Base-by-base conservation (phyloP, 1,140 invertebrate species). In the Babylonia areolata region DNA sequence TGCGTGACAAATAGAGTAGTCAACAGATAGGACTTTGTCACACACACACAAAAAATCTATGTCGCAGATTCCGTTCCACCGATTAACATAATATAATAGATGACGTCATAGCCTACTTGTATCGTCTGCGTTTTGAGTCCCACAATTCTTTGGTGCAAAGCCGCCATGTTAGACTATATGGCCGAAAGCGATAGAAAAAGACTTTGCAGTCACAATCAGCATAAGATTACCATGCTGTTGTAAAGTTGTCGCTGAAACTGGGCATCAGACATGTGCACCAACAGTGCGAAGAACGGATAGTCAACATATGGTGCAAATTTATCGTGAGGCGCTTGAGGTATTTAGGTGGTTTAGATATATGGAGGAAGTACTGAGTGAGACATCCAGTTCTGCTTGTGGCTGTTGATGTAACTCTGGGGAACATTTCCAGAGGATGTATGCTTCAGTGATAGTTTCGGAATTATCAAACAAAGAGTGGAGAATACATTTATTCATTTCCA, bases 81-180 rank as follows among this genome's bases (percentile, higher is more conserved):
- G 69, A 84, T 84, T 84, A 84, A 35, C 69, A 73, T 84, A 84
- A 84, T 84, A n/a, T 84, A 84, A 37, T 75, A 12, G 81, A 75
- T 84, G 82, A 84, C 82, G 82, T 84, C 82, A 82, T 82, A n/a
- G n/a, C n/a, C n/a, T n/a, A 23, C 58, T 35, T 69, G 51, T 82
- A 84, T 84, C 69, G 82, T 73, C 82, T 84, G 82, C 82, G 82
- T 84, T 73, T 64, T 73, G 81, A 82, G 69, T 84, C 82, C 82
- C 82, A 84, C 39, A 84, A 84, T 84, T 84, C 82, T 37, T 33
- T 1, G 40, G 82, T 15, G 33, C 82, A 39, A 37, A 84, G 82
- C 69, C 82, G 82, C 82, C 82, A 84, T 84, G 69, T 84, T 84
- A n/a, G n/a, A n/a, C n/a, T n/a, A 28, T 46, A 46, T 82, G 82